Evolutionary conservation across 2,113 vertebrate genomes (phyloP).

Genomic region (Lasiurus borealis): DNA sequence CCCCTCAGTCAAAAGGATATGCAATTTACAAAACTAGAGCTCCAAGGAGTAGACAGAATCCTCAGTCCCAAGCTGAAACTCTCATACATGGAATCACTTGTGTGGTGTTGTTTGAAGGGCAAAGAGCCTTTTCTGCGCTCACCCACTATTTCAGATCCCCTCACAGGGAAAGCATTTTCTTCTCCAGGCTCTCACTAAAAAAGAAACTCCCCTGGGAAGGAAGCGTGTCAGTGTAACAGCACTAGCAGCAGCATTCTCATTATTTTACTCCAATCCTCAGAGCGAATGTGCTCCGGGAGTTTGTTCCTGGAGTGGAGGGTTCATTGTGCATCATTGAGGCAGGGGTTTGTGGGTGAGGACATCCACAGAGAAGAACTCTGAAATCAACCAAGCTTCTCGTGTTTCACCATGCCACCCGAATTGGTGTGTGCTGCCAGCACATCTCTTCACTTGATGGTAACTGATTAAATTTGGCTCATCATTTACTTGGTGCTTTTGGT

Average conservation of each 20-base stretch:
- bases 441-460: constrained; percentile 25
- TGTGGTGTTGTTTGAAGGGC: neutral
- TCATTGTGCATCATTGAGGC: neutral
- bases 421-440: neutral
- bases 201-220: neutral
- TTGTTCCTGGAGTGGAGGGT: neutral
- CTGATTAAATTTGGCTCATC: neutral
- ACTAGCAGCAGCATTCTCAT: neutral
- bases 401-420: neutral
- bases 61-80: neutral
- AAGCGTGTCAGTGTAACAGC: neutral
- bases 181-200: neutral
- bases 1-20: neutral
- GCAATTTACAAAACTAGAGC: neutral
- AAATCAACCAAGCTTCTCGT: neutral
- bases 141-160: neutral
- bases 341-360: neutral
- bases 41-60: neutral
- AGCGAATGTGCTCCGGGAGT: neutral
- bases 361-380: neutral
- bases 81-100: neutral
- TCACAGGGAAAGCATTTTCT: neutral
- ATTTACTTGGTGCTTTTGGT: neutral
- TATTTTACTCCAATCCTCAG: neutral
- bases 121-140: neutral